Base-by-base conservation (phyloP, 2,797 vertebrate species). In the Ara ararauna region DNA sequence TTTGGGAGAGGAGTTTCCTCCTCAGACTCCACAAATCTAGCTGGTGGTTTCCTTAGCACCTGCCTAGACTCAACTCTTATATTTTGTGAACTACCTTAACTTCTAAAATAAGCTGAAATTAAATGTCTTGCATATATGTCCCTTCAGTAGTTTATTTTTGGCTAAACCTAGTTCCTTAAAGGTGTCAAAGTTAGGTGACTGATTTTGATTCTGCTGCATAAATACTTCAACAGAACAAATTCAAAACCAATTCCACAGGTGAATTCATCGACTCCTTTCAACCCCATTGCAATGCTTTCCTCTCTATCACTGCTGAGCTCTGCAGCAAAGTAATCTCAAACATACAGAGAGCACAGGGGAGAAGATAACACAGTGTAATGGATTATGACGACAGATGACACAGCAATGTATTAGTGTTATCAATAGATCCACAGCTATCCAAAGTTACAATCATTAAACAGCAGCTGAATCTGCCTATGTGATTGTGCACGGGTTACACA, bases 401-500 rank as follows among this genome's bases (percentile, higher is more conserved):
- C 32, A 71, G 23, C 56, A n/a, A 5, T 32, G 6, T 47, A 40
- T 68, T 38, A 24, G 24, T 26, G 9, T 17, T 17, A 71, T 38
- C 32, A 81, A 11, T 2, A 70, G 36, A 24, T 34, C 9, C 58
- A 45, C 20, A 81, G 48, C 29, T 51, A 73, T 18, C 7, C 83
- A 89, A n/a, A 76, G 54, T 23, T 76, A 22, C 64, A 58, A 11
- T 72, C 40, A 32, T 18, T 27, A 7, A 51, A 34, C 29, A 87
- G 61, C 48, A 82, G 36, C 36, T 34, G n/a, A 50, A 22, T 48
- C 54, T 50, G 24, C 13, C 13, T 24, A 30, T 22, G 50, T 67
- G 72, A 3, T 5, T 3, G 6, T 15, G 23, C 48, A 18, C 2
- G 24, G 26, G 26, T 61, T 5, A 2, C 47, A 60, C 17, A 1